Evolutionary conservation across 2,797 vertebrate genomes (phyloP).

Genomic region (Otus scops): DNA sequence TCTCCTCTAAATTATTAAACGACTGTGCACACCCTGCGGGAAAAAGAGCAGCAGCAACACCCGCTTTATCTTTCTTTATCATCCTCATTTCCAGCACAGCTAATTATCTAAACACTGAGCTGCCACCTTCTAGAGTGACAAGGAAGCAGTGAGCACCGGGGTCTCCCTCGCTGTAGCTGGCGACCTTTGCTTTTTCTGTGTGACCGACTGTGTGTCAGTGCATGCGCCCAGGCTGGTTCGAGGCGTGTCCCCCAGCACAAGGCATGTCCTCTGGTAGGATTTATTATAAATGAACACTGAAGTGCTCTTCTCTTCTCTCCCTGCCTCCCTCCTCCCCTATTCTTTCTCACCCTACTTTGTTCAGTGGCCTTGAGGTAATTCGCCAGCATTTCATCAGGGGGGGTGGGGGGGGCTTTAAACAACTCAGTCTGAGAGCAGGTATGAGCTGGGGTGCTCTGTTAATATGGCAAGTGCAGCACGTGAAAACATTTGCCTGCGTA

Average conservation of each 20-base stretch:
- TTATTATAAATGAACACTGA: not conserved
- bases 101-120: not conserved
- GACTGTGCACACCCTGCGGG: conserved; percentile 7
- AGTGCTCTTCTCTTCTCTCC: not conserved
- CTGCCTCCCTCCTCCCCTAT: not conserved
- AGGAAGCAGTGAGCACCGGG: not conserved
- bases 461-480: not conserved
- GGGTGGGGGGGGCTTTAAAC: not conserved
- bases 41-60: not conserved
- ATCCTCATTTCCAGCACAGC: conserved; percentile 17
- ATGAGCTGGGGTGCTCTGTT: not conserved
- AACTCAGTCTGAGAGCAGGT: not conserved
- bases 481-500: not conserved
- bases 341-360: not conserved
- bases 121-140: not conserved
- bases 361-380: not conserved
- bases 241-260: not conserved
- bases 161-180: not conserved
- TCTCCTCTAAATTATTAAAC: conserved; percentile 57
- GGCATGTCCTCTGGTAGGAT: not conserved
- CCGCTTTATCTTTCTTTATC: conserved; percentile 22
- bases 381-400: not conserved
- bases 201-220: not conserved
- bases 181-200: not conserved
- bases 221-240: not conserved